phyloP scores from a whole-genome alignment of 2,888 invertebrate species.

The Cantharis flavilabris region DNA sequence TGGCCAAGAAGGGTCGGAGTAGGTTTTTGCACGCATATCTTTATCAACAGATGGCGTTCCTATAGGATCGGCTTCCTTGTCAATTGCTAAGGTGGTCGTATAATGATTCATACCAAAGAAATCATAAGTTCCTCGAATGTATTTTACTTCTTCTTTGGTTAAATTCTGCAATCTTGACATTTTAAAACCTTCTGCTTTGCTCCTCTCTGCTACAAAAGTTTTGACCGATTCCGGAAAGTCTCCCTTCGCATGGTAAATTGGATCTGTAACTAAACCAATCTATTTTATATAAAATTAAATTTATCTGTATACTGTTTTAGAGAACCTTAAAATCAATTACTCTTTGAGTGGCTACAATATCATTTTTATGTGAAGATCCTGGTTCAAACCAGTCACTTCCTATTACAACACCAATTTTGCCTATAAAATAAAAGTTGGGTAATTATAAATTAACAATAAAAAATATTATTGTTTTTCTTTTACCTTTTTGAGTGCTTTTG shows the following conservation, averaged over 20 bases:
- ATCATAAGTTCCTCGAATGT: conserved; percentile 55
- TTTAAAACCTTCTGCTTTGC: conserved; percentile 29
- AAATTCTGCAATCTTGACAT: conserved; percentile 59
- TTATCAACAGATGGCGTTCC: neutral
- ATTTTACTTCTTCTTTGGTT: conserved; percentile 55
- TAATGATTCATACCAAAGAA: conserved; percentile 60
- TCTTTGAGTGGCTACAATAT: conserved; percentile 16
- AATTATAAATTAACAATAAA: neutral
- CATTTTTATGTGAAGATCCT: neutral
- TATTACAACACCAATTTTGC: conserved; percentile 13
- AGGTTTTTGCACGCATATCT: neutral
- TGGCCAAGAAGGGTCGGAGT: neutral
- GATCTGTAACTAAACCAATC: conserved; percentile 61
- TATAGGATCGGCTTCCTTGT: neutral
- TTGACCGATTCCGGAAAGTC: conserved; percentile 36
- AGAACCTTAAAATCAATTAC: conserved; percentile 22
- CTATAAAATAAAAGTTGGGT: neutral
- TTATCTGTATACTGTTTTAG: neutral
- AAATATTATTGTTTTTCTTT: neutral
- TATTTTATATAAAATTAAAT: conserved; percentile 2
- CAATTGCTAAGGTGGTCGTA: conserved; percentile 40
- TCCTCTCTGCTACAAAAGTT: conserved; percentile 27
- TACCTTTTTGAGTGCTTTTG: conserved; percentile 17
- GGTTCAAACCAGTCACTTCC: conserved; percentile 10
- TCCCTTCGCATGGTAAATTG: conserved; percentile 41